Conservation (phyloP, 2,888 invertebrate genomes). For the Eilema caniola region DNA sequence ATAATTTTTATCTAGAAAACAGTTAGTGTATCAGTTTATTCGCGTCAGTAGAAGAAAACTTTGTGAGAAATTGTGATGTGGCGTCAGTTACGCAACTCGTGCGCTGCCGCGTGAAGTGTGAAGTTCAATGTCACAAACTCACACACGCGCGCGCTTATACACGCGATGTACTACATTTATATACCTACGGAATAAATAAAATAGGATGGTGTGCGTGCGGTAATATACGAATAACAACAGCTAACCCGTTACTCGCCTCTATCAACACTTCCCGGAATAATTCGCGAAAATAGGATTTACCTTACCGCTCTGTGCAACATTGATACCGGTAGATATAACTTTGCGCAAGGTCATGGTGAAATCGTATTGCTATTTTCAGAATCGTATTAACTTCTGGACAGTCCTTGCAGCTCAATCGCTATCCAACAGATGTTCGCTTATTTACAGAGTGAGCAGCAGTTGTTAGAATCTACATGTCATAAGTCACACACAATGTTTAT, state of each 20-base stretch:
- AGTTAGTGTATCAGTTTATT: conserved; percentile 38
- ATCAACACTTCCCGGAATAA: conserved; percentile 82
- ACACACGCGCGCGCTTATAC: conserved; percentile 55
- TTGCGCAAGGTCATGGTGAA: conserved; percentile 80
- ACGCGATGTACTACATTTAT: conserved; percentile 54
- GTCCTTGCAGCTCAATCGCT: conserved; percentile 21
- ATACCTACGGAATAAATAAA: conserved; percentile 30
- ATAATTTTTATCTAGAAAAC: conserved; percentile 34
- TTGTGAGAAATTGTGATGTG: conserved; percentile 34
- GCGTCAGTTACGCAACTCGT: conserved; percentile 79
- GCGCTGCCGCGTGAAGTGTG: conserved; percentile 83
- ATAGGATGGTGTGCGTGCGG: conserved; percentile 57
- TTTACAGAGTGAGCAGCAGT: not conserved
- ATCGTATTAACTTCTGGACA: conserved; percentile 45
- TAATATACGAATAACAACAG: conserved; percentile 79
- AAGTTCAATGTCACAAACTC: conserved; percentile 86
- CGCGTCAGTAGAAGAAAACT: conserved; percentile 31
- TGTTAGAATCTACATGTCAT: too few species aligned
- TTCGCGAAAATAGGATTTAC: conserved; percentile 78
- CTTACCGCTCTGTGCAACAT: conserved; percentile 64
- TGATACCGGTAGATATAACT: conserved; percentile 69
- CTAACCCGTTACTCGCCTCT: conserved; percentile 83
- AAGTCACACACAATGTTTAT: too few species aligned
- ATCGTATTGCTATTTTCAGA: conserved; percentile 67
- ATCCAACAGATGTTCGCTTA: conserved; percentile 5